Conservation (phyloP, 2,113 vertebrate genomes). For the Tapirus terrestris region DNA sequence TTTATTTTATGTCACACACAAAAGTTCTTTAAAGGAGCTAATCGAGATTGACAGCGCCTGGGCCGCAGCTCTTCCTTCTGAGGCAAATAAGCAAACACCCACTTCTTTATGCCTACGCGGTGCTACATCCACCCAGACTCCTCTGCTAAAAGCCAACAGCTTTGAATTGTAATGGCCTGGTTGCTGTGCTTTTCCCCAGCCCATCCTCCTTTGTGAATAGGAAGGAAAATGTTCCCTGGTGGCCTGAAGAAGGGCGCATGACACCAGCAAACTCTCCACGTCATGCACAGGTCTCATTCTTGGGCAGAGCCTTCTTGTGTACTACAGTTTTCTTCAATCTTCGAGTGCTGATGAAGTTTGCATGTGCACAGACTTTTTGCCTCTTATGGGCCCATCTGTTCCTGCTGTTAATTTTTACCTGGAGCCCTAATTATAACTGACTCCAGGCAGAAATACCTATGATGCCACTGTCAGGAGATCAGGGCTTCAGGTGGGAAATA, state of each 20-base stretch:
- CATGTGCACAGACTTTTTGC: constrained; percentile 80
- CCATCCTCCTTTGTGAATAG: neutral
- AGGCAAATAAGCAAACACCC: constrained; percentile 61
- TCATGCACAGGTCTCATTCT: neutral
- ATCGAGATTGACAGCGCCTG: constrained; percentile 77
- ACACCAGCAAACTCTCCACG: neutral
- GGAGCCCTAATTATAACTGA: constrained; percentile 78
- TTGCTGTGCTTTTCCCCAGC: neutral
- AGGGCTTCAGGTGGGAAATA: constrained; percentile 66
- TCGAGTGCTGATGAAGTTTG: constrained; percentile 62
- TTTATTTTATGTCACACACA: constrained; percentile 69
- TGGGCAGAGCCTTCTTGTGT: neutral
- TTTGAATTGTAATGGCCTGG: neutral
- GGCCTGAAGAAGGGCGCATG: neutral
- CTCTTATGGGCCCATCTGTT: constrained; percentile 81
- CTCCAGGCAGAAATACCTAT: constrained; percentile 37
- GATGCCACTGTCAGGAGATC: constrained; percentile 66
- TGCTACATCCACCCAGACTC: neutral
- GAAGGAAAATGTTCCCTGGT: neutral
- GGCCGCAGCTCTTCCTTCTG: constrained; percentile 18
- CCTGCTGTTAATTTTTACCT: constrained; percentile 75
- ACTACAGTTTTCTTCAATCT: constrained; percentile 61
- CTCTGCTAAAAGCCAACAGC: neutral
- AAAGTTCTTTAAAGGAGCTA: constrained; percentile 72
- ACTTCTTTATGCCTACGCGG: constrained; percentile 70